Base-by-base conservation (phyloP, 2,113 vertebrate species). In the Dendrocopos noguchii region DNA sequence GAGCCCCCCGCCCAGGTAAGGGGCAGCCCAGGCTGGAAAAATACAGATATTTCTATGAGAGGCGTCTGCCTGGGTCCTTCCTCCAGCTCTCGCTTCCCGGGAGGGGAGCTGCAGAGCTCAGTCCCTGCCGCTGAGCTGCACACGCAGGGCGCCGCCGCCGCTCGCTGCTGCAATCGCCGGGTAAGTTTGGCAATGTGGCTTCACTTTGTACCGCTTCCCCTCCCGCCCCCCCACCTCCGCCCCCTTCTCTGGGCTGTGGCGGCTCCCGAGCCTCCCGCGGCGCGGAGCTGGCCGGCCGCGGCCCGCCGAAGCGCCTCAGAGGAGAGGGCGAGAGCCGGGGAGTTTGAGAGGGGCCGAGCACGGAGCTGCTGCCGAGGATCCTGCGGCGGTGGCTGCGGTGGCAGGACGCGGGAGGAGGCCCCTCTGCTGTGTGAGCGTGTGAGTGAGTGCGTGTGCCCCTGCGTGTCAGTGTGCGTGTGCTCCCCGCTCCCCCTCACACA, bases 401-500 rank as follows among this genome's bases (percentile, higher is more conserved):
- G 93, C 88, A 88, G 87, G 91, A 91, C 88, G 88, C 93, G 83
- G 94, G 79, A 66, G 71, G 84, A 81, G 93, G 90, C 88, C 94
- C 66, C 92, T 93, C 28, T 29, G 65, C 42, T 20, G 74, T 11
- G 68, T 16, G 68, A 25, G 68, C 11, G 66, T 18, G 74, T 50
- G 50, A 50, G 22, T 13, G 33, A 56, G 74, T 70, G 65, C 29
- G 85, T 44, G 71, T 12, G 39, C 20, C 21, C 42, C 28, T 47
- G 44, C 27, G 80, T 17, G 68, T 25, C 47, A 5, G 66, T 10
- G 74, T 16, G 34, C 67, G 75, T 71, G 86, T 55, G 83, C 84
- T 82, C 60, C 63, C 88, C 93, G 78, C 91, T 88, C 84, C 87
- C 86, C 81, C 77, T 91, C 93, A 84, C 97, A 98, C 99, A 98